These are phyloP conservation scores for Spicauda simplicius DNA, from an alignment of 2,888 invertebrate species.

Conservation along the genomic window DNA sequence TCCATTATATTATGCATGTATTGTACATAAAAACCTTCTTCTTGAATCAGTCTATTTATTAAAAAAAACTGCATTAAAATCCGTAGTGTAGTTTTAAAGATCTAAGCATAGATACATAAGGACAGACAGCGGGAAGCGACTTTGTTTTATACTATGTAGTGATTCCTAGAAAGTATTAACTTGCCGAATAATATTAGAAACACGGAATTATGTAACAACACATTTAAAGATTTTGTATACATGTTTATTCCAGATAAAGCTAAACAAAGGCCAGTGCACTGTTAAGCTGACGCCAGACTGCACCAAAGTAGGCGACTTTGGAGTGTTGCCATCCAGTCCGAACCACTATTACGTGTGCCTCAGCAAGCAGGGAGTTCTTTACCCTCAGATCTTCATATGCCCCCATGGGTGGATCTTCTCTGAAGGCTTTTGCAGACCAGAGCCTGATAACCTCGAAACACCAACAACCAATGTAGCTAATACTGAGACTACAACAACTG, in stretches of 20 bases:
- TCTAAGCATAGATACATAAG: too few species aligned
- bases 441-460: slow-evolving; percentile 44
- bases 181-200: background rate
- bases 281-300: slow-evolving; percentile 65
- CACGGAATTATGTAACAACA: background rate
- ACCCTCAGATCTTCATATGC: slow-evolving; percentile 75
- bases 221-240: too few species aligned
- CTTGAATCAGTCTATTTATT: too few species aligned
- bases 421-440: slow-evolving; percentile 67
- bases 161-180: too few species aligned
- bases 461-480: background rate
- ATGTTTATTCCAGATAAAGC: slow-evolving; percentile 59
- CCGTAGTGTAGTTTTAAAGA: too few species aligned
- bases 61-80: too few species aligned
- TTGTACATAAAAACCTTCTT: too few species aligned
- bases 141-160: too few species aligned
- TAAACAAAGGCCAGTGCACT: slow-evolving; percentile 67
- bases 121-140: too few species aligned
- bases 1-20: too few species aligned
- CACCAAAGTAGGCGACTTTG: slow-evolving; percentile 61
- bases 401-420: slow-evolving; percentile 76
- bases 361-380: slow-evolving; percentile 52
- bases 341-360: slow-evolving; percentile 78
- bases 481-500: slow-evolving; percentile 33
- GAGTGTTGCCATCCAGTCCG: slow-evolving; percentile 57